phyloP scores from a whole-genome alignment of 2,888 invertebrate genomes.

The Nemoura dubitans region DNA sequence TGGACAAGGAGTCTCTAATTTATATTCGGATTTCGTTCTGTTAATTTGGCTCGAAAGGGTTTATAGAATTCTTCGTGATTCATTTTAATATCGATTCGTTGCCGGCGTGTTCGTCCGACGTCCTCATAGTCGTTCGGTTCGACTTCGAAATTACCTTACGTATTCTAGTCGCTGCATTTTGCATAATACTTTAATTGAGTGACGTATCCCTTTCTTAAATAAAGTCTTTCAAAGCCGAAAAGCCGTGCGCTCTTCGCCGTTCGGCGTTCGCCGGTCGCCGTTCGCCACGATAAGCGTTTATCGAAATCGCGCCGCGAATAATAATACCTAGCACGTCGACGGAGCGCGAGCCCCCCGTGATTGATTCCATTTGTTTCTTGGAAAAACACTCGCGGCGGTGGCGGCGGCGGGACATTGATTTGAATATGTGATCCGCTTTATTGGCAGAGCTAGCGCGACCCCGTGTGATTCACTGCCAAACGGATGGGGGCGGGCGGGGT shows the following conservation, averaged over 20 bases:
- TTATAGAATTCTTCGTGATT: constrained; percentile 32
- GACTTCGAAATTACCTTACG: constrained; percentile 22
- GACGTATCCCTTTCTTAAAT: constrained; percentile 27
- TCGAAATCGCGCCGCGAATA: constrained; percentile 7
- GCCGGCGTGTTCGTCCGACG: not conserved
- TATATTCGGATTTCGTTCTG: constrained; percentile 33
- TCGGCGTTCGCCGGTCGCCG: not conserved
- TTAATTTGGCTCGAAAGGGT: constrained; percentile 37
- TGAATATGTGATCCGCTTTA: constrained; percentile 3
- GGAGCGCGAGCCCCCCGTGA: not conserved
- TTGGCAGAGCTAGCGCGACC: not conserved
- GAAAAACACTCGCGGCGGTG: not conserved
- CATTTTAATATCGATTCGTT: constrained; percentile 33
- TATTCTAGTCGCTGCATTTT: constrained; percentile 26
- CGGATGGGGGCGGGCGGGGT: not conserved
- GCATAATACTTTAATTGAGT: constrained; percentile 39
- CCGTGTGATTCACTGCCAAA: not conserved
- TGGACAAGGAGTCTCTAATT: constrained; percentile 4
- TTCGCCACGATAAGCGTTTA: not conserved
- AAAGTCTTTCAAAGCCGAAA: not conserved
- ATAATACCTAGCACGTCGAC: not conserved
- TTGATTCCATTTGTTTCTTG: not conserved
- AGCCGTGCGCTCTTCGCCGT: not conserved
- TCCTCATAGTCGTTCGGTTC: not conserved
- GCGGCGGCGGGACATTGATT: not conserved